Evolutionary conservation across 2,888 invertebrate species (phyloP).

Genomic region (Platycheirus rosarum): DNA sequence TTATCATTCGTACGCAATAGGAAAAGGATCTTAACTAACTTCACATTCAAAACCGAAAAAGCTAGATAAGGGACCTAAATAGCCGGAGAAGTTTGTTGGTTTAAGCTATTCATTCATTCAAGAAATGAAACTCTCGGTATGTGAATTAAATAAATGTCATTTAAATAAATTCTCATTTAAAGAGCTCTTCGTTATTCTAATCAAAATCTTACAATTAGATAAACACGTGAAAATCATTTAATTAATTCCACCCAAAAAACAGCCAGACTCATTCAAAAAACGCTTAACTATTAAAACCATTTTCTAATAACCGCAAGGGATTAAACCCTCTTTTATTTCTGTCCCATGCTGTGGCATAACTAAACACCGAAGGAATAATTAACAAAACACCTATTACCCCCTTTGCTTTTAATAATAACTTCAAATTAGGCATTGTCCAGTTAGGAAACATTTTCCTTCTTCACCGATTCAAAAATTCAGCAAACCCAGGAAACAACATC

Average conservation of each 20-base stretch:
- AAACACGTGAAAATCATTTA: neutral
- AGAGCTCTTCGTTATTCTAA: no score
- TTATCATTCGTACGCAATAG: no score
- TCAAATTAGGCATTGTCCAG: constrained; percentile 73
- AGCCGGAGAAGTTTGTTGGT: no score
- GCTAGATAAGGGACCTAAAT: no score
- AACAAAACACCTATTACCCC: constrained; percentile 49
- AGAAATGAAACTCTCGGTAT: no score
- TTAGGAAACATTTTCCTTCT: constrained; percentile 35
- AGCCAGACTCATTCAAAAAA: constrained; percentile 38
- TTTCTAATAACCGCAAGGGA: constrained; percentile 47
- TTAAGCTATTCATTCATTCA: no score
- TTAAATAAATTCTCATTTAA: no score
- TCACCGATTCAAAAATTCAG: no score
- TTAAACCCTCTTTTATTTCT: constrained; percentile 3
- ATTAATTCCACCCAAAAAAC: neutral
- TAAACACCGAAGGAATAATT: constrained; percentile 35
- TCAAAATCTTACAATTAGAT: neutral
- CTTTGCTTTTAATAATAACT: constrained; percentile 56
- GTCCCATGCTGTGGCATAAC: neutral
- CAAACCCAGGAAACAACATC: no score
- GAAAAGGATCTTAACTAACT: no score
- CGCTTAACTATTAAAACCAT: constrained; percentile 50
- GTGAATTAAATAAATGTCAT: no score
- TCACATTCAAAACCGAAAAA: no score